phyloP scores from a whole-genome alignment of 2,888 invertebrate genomes.

The Drosophila ustulata region DNA sequence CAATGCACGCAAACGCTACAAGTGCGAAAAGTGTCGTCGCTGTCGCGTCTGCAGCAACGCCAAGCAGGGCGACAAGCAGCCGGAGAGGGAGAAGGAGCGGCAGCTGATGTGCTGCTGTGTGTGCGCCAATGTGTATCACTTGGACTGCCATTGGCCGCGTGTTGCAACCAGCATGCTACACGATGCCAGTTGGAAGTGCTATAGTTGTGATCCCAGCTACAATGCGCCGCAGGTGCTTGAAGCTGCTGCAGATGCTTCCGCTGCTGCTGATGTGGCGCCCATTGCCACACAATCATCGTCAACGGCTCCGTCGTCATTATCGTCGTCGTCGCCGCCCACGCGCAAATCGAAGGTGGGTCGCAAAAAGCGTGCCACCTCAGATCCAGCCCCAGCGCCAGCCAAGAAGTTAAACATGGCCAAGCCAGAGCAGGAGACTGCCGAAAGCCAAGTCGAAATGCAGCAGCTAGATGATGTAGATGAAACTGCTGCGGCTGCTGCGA shows the following conservation, averaged over 20 bases:
- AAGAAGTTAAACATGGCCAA: not conserved
- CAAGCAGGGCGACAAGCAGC: not conserved
- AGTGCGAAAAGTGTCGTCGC: slow-evolving; percentile 95
- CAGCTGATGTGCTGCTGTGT: slow-evolving; percentile 90
- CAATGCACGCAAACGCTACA: slow-evolving; percentile 87
- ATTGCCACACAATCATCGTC: not conserved
- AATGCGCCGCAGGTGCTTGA: slow-evolving; percentile 5
- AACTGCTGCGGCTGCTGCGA: not conserved
- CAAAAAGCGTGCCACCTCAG: slow-evolving; percentile 54
- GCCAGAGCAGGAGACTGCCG: not conserved
- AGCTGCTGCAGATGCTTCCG: not conserved
- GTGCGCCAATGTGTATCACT: slow-evolving; percentile 94
- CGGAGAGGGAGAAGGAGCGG: not conserved
- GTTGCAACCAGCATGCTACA: slow-evolving; percentile 86
- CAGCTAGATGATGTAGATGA: not conserved
- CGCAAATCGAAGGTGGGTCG: slow-evolving; percentile 57
- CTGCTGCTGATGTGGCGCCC: not conserved
- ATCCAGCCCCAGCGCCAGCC: slow-evolving; percentile 24
- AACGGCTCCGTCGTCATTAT: not conserved
- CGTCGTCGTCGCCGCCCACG: slow-evolving; percentile 4
- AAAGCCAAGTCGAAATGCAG: not conserved
- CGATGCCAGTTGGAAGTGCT: slow-evolving; percentile 90
- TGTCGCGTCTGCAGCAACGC: slow-evolving; percentile 86
- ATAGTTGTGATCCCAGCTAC: slow-evolving; percentile 86
- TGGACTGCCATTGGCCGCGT: slow-evolving; percentile 91